A percentile compares a stretch with the other conserved stretches of the same genome.
Conservation (phyloP, 2,797 vertebrate species). For the Sciurus vulgaris region DNA sequence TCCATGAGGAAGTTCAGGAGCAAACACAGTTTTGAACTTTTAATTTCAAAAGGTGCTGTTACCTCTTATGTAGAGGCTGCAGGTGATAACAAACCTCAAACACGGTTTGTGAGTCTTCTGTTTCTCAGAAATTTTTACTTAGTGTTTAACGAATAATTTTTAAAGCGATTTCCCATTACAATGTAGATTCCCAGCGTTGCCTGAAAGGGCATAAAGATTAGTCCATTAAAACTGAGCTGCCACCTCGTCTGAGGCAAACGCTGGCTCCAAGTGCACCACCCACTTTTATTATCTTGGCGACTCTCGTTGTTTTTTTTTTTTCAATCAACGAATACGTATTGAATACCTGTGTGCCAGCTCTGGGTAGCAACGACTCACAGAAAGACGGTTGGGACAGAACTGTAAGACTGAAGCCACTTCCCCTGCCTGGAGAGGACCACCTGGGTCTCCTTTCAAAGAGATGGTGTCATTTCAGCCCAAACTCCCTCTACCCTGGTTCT, state of each 20-base stretch:
- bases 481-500: neutral
- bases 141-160: neutral
- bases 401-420: neutral
- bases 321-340: constrained; percentile 58
- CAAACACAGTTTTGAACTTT: no score
- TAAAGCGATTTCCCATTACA: neutral
- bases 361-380: constrained; percentile 8
- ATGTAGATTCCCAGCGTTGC: neutral
- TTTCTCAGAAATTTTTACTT: neutral
- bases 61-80: neutral
- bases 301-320: neutral
- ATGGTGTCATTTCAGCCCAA: neutral
- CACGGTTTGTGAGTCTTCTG: neutral
- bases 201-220: neutral
- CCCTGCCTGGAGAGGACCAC: neutral
- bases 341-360: constrained; percentile 33
- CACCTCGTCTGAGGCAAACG: no score
- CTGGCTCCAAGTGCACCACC: no score
- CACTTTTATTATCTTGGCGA: neutral
- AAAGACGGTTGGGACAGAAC: neutral
- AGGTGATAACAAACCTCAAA: neutral
- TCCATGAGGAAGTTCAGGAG: no score
- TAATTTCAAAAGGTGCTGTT: no score
- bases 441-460: neutral
- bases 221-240: neutral